Base-by-base conservation (phyloP, 2,113 vertebrate species). In the Dicentrarchus labrax region DNA sequence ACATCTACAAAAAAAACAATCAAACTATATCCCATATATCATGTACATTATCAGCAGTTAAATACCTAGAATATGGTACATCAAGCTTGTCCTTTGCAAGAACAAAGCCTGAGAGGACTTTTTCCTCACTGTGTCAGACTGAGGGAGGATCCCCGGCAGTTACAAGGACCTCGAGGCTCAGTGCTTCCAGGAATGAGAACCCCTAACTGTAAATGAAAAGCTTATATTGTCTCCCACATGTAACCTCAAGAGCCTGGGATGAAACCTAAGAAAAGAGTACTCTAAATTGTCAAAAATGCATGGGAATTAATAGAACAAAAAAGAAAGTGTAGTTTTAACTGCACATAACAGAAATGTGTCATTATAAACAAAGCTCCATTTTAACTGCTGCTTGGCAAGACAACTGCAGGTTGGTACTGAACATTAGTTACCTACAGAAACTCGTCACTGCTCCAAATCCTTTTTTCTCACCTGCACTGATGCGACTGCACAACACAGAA, bases 1-100 rank as follows among this genome's bases (percentile, higher is more conserved):
- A 84, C 57, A n/a, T 68, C 50, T 62, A 86, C 69, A 66, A 76
- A 87, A 24, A 64, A 66, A 67, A 41, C 47, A 83, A 57, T 72
- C 62, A 53, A 76, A 85, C 71, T 73, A 78, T 22, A 75, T 43
- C 73, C 75, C 72, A 56, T 57, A 19, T 36, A 69, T n/a, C 39
- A 60, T 6, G 66, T 64, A 78, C 30, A 80, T 61, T 59, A 76
- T 69, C 70, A 86, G 68, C 75, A 87, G 62, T 67, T 88, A 83
- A 83, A 87, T 78, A 88, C 73, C 70, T 22, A 83, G 57, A 80
- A 72, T 66, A 88, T 74, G 53, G 64, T 87, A 85, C 88, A 78
- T 59, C 38, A 75, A 61, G 24, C 24, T 36, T 5, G 4, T 78
- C 76, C 41, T 84, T 79, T 76, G 66, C 22, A 59, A 72, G 50